phyloP scores from a whole-genome alignment of 37 sponge, comb jelly and placozoan species.

The Cliona cf. orientalis region DNA sequence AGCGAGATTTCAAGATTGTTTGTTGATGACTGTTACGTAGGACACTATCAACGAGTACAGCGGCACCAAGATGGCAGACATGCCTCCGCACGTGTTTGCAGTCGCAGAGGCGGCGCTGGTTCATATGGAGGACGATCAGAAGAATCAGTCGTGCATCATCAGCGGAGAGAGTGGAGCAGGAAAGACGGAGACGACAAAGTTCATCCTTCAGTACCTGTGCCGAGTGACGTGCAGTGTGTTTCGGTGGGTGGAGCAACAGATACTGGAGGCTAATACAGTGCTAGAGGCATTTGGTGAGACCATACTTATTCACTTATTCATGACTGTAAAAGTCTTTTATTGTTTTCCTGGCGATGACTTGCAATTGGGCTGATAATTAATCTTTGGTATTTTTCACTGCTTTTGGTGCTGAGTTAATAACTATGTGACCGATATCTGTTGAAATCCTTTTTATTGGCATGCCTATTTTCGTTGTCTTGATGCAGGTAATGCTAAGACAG shows the following conservation, averaged over 20 bases:
- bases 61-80: slow-evolving; percentile 79
- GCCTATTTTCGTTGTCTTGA: background rate
- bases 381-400: too few relatives aligned
- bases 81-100: slow-evolving; percentile 93
- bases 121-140: slow-evolving; percentile 63
- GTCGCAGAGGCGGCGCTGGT: slow-evolving; percentile 86
- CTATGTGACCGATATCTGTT: too few relatives aligned
- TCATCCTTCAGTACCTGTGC: slow-evolving; percentile 95
- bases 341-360: too few relatives aligned
- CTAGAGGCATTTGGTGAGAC: slow-evolving; percentile 94
- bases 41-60: slow-evolving; percentile 73
- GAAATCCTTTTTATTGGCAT: too few relatives aligned
- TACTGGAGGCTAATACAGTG: slow-evolving; percentile 92
- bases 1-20: too few relatives aligned
- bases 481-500: slow-evolving; percentile 94
- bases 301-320: background rate
- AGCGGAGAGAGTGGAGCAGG: slow-evolving; percentile 98
- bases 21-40: slow-evolving; percentile 18
- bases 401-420: too few relatives aligned
- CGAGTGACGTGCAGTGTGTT: slow-evolving; percentile 84
- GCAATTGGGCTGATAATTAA: too few relatives aligned
- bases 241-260: slow-evolving; percentile 94
- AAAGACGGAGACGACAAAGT: slow-evolving; percentile 97
- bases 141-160: slow-evolving; percentile 95
- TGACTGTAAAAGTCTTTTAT: background rate